Evolutionary conservation across 2,797 vertebrate species (phyloP), one percentile per base, ranked within the genome.

Genomic region (Parauchenoglanis punctatus): DNA sequence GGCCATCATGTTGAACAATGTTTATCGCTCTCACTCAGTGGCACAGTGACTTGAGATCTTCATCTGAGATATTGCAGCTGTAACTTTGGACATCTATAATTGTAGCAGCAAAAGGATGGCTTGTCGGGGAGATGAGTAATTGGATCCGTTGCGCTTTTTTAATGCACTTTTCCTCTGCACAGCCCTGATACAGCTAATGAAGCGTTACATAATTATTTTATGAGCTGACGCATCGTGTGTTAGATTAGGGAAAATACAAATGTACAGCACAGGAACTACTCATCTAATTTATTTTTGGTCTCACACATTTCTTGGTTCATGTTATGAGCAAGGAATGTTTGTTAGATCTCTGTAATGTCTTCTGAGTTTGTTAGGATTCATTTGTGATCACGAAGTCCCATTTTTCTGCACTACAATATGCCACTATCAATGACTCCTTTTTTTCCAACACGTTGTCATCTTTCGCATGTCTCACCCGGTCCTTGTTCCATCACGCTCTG

Each of bases 1-100:
- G 88, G 89, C 89, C 81, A 77, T 87, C 87, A 49, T 54, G 17
- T 85, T 23, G 75, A 81, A 85, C 83, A 84, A 72, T 68, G 72
- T 78, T 31, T 12, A 12, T 72, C 68, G 17, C 68, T n/a, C 44
- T 80, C 78, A 49, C 75, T 80, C 23, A 35, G 67, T 17, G 49
- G 23, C 68, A 65, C 58, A 7, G 58, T 23, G 58, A 58, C 83
- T n/a, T 73, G 54, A 85, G n/a, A 72, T 85, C 87, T 88, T 88
- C 35, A 85, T 88, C 59, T 28, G 11, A 86, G 78, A 67, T 65
- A 82, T 6, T 65, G 25, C 40, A 12, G 65, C 28, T 28, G 52
- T 25, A 84, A 28, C 46, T 23, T 68, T 40, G 20, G 49, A 31
- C 31, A 31, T 46, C 35, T 46, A 72, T 25, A n/a, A 70, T 87